Base-by-base conservation (phyloP, 2,888 invertebrate species). In the Erynnis tages region DNA sequence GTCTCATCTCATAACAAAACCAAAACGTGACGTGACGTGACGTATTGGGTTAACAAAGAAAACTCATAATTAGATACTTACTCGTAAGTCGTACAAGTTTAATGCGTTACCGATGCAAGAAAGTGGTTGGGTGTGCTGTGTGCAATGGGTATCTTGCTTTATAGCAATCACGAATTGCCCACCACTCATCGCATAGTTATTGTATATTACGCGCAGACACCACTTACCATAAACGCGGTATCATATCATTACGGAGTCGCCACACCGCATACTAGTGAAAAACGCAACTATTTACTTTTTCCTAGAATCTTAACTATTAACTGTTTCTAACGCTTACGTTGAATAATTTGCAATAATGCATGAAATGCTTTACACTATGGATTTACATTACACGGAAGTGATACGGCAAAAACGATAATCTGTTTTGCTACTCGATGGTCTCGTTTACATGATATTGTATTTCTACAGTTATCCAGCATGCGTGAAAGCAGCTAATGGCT, bases 161-260 rank as follows among this genome's bases (percentile, higher is more conserved):
- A 44, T 52, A 56, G 48, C 48, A 57, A 55, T 54, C 54, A 55
- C n/a, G n/a, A n/a, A n/a, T n/a, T n/a, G n/a, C n/a, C n/a, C n/a
- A n/a, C 27, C 27, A 32, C 19, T 11, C 27, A 30, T 17, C 38
- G 52, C 52, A 52, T 52, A 52, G 44, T 52, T 52, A 52, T 44
- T 44, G 52, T 37, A 37, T 44, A 52, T 52, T 52, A 52, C 14
- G 48, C 30, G 37, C 37, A 52, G 52, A 44, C 52, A 30, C 37
- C 21, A 30, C 38, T 52, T 52, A 52, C 37, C 52, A 52, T 52
- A 45, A 52, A 45, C 30, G 44, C 38, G 23, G 30, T 38, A 52
- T 52, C 52, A 44, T 52, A 52, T 44, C 52, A 52, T 52, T 52
- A 52, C 44, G 11, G 23, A 52, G 29, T 29, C 37, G 44, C 11